Evolutionary conservation across 1,140 invertebrate genomes (phyloP).

Genomic region (Apis florea): DNA sequence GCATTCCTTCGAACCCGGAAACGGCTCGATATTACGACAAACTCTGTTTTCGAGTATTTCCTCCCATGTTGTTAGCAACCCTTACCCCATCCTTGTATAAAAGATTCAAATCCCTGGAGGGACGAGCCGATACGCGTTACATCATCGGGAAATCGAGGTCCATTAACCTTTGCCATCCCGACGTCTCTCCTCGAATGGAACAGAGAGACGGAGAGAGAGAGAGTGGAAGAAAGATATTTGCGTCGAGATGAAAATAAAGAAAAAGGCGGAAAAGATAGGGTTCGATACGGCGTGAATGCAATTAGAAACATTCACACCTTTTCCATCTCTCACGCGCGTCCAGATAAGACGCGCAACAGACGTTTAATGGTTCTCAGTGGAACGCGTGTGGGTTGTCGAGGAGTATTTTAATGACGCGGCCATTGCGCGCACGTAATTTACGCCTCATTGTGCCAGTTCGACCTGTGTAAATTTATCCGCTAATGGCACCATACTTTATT

Average conservation of each 20-base stretch:
- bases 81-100: not conserved
- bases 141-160: constrained; percentile 31
- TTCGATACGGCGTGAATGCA: constrained; percentile 6
- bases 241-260: no score
- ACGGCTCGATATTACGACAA: not conserved
- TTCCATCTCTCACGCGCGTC: constrained; percentile 1
- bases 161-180: constrained; percentile 38
- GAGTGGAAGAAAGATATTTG: not conserved
- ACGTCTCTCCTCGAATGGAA: not conserved
- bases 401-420: constrained; percentile 40
- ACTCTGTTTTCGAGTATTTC: not conserved
- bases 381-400: constrained; percentile 25
- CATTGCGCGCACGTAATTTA: constrained; percentile 38
- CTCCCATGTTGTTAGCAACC: not conserved
- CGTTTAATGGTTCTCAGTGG: constrained; percentile 18
- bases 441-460: constrained; percentile 35
- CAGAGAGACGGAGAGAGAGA: not conserved
- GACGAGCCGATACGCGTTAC: not conserved
- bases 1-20: not conserved
- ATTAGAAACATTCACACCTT: constrained; percentile 47
- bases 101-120: not conserved
- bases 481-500: constrained; percentile 34
- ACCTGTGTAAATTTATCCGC: constrained; percentile 24
- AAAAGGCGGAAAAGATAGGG: not conserved
- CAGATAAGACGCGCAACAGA: not conserved